Conservation (phyloP, 2,888 invertebrate genomes). For the Acronicta psi region DNA sequence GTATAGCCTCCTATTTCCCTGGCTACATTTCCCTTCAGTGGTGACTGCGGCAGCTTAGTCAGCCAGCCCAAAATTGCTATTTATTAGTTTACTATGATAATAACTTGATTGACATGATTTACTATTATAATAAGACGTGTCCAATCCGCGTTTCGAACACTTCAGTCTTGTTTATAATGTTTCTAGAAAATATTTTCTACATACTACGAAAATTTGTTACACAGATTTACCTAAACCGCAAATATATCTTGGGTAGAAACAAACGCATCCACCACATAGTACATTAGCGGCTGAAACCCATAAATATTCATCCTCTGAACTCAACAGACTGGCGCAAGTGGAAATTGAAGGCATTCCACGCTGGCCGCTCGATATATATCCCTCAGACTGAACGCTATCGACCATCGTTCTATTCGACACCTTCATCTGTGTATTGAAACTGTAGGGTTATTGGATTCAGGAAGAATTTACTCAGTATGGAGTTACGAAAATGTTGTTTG, state of each 20-base stretch:
- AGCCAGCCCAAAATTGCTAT: too few relatives aligned
- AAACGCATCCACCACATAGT: slow-evolving; percentile 58
- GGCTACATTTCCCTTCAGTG: too few relatives aligned
- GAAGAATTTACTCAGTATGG: slow-evolving; percentile 11
- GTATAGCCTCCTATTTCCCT: too few relatives aligned
- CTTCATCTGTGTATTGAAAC: slow-evolving; percentile 41
- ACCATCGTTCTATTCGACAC: slow-evolving; percentile 33
- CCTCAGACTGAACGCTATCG: slow-evolving; percentile 37
- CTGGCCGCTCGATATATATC: slow-evolving; percentile 53
- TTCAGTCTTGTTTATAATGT: too few relatives aligned
- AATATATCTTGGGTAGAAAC: slow-evolving; percentile 7
- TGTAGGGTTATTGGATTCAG: slow-evolving; percentile 26
- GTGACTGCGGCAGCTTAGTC: too few relatives aligned
- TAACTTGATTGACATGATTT: too few relatives aligned
- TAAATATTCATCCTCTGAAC: slow-evolving; percentile 76
- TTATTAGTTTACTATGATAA: too few relatives aligned
- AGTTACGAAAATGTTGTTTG: background rate
- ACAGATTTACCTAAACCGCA: background rate
- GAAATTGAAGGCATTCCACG: slow-evolving; percentile 72
- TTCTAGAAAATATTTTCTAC: too few relatives aligned
- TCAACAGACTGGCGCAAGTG: slow-evolving; percentile 64
- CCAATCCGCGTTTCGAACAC: too few relatives aligned
- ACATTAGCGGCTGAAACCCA: slow-evolving; percentile 63
- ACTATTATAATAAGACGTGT: too few relatives aligned
- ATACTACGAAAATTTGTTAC: too few relatives aligned